Evolutionary conservation across 1,140 invertebrate species (phyloP), one percentile per base, ranked within the genome.

Genomic region (Centruroides vittatus): DNA sequence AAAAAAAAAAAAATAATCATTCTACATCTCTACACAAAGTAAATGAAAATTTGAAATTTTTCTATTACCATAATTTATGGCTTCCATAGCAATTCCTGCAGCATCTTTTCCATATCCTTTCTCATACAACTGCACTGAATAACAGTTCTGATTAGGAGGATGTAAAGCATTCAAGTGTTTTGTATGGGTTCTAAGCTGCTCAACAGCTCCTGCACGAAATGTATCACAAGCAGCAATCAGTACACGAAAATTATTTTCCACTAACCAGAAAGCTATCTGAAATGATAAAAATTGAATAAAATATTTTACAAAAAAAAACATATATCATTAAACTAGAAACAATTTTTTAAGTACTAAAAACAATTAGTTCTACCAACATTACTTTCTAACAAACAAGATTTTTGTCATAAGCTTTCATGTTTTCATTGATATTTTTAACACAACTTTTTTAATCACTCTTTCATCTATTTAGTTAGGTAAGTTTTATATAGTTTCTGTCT

Each of bases 161-260:
- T 89, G 94, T 59, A 99, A 76, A 8, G 92, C 90, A 74, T 97
- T 97, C 65, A 99, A 78, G 71, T 97, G 90, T 34, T 88, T 80
- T 66, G 85, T 88, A 73, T 99, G 97, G 3, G 96, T 99, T 34
- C 94, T 81, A 56, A 99, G 76, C 74, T 99, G 97, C 75, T 99
- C 97, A 4, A 99, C 96, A 58, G 97, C 97, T 52, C 97, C 97
- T 41, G 97, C 95, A 68, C 97, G 82, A 78, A 99, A 99, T 51
- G 97, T 99, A 78, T 99, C 97, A 74, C 97, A 99, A 48, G 97
- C 97, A 12, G 96, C 96, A 63, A 99, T 98, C 67, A 99, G 74
- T 12, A 99, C 96, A 51, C 88, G 83, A 68, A 97, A 84, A 68
- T 92, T 87, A 74, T 99, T 99, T 77, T 99, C 95, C 66, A 98